These are phyloP conservation scores for Hypomecis atomaria DNA, from an alignment of 2,888 invertebrate species.

Conservation along the genomic window DNA sequence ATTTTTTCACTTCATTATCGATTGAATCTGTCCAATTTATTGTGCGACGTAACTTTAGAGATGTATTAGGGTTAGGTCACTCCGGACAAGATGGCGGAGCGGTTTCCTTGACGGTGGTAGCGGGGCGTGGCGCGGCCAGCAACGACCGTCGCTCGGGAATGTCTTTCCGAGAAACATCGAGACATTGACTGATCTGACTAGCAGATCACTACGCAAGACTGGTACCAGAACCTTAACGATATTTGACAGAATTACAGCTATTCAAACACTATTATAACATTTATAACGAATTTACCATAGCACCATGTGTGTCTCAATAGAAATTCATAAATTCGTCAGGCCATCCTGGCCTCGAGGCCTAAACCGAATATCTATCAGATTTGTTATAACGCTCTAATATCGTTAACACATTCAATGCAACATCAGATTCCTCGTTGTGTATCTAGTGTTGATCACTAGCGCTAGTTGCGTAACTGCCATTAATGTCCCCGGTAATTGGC, in stretches of 20 bases:
- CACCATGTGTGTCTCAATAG: background rate
- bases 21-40: constrained; percentile 57
- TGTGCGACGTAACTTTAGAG: constrained; percentile 41
- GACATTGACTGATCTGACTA: background rate
- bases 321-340: constrained; percentile 2
- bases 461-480: constrained; percentile 20
- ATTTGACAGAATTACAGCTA: background rate
- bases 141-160: constrained; percentile 1
- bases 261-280: background rate
- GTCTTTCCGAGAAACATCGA: constrained; percentile 11
- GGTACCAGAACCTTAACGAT: background rate
- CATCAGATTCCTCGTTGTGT: constrained; percentile 14
- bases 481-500: constrained; percentile 31
- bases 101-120: constrained; percentile 27
- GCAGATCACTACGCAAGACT: background rate
- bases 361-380: background rate
- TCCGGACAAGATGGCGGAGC: constrained; percentile 30
- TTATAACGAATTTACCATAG: background rate
- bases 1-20: constrained; percentile 73
- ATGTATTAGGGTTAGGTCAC: constrained; percentile 35
- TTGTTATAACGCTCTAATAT: constrained; percentile 7
- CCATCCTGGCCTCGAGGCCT: background rate
- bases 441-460: constrained; percentile 14
- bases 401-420: constrained; percentile 7
- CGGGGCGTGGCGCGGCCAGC: constrained; percentile 10